Conservation (phyloP, 2,797 vertebrate species). For the Atherinosoma microstoma region DNA sequence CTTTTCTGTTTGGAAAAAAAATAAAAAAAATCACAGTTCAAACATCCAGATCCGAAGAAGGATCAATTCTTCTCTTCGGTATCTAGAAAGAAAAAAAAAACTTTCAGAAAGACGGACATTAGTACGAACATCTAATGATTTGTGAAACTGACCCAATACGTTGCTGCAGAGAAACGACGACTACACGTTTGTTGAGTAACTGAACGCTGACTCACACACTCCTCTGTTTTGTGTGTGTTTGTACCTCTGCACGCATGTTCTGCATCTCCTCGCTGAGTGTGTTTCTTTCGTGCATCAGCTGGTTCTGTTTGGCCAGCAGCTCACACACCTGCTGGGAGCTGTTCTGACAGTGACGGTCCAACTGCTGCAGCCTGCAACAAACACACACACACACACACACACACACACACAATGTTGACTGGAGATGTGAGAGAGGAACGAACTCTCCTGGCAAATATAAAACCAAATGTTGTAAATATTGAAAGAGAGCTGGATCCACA, state of each 20-base stretch:
- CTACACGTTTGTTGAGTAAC: slow-evolving; percentile 34
- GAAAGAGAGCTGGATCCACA: slow-evolving; percentile 58
- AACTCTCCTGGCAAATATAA: slow-evolving; percentile 64
- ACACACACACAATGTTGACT: slow-evolving; percentile 55
- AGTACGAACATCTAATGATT: not conserved
- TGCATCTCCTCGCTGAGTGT: slow-evolving; percentile 86
- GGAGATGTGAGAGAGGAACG: slow-evolving; percentile 46
- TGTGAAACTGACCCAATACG: not conserved
- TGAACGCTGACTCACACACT: slow-evolving; percentile 31
- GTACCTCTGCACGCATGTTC: slow-evolving; percentile 69
- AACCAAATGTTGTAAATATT: slow-evolving; percentile 76
- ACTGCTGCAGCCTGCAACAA: slow-evolving; percentile 89
- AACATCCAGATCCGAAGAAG: slow-evolving; percentile 9
- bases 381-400: slow-evolving; percentile 54
- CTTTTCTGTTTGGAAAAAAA: not conserved
- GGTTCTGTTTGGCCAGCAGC: slow-evolving; percentile 91
- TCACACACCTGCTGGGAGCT: slow-evolving; percentile 94
- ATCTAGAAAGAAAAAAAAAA: slow-evolving; percentile 76
- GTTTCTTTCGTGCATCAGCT: slow-evolving; percentile 90
- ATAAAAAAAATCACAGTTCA: not conserved
- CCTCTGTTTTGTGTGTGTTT: slow-evolving; percentile 10
- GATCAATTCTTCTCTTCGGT: slow-evolving; percentile 68
- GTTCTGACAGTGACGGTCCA: slow-evolving; percentile 92
- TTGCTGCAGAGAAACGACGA: slow-evolving; percentile 23
- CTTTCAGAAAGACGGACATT: not conserved